Evolutionary conservation across 1,140 invertebrate genomes (phyloP).

Genomic region (Aphaenogaster floridana): DNA sequence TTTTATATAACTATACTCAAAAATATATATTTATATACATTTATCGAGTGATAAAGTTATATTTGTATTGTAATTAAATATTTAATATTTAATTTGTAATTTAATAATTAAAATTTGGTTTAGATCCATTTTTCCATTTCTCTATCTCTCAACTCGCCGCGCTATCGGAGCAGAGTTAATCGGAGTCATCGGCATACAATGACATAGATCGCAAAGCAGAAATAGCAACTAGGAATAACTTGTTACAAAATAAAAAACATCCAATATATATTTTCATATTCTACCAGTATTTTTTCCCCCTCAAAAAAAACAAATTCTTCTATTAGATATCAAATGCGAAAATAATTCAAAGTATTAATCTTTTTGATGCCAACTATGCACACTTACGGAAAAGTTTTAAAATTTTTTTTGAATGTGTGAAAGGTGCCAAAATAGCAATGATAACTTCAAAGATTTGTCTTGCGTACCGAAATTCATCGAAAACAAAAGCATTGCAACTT

Average conservation of each 20-base stretch:
- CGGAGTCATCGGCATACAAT: not conserved
- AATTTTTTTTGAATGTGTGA: not conserved
- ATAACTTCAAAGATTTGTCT: not conserved
- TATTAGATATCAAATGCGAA: not conserved
- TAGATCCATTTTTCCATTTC: not conserved
- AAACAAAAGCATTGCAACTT: not conserved
- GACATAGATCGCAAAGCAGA: not conserved
- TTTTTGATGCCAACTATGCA: conserved; percentile 17
- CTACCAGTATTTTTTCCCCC: not conserved
- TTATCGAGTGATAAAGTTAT: not conserved
- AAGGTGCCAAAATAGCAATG: not conserved
- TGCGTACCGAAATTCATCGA: not conserved
- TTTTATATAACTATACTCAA: not conserved
- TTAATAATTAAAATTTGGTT: not conserved
- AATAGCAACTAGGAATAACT: not conserved
- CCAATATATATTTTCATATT: not conserved
- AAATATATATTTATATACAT: not conserved
- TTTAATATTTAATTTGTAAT: not conserved
- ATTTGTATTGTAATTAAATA: not conserved
- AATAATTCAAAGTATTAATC: not conserved
- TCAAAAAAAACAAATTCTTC: not conserved
- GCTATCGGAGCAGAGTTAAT: not conserved
- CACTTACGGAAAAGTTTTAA: not conserved
- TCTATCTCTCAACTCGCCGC: not conserved
- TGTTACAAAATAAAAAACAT: not conserved